A percentile compares a stretch with the other conserved stretches of the same genome.
Conservation (phyloP, 2,113 vertebrate species). For the Conger conger region DNA sequence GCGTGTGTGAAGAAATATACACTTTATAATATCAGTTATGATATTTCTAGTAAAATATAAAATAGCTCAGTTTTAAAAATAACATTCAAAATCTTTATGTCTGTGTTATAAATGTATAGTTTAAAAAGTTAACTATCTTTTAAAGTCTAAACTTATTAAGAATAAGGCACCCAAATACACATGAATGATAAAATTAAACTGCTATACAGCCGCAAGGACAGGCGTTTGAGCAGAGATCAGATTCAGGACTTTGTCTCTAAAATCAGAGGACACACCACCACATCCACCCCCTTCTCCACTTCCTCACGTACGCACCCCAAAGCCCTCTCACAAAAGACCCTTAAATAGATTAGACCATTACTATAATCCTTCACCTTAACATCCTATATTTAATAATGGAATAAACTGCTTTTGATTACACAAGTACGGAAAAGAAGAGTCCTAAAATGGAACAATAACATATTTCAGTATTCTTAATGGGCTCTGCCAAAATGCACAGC, state of each 20-base stretch:
- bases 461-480: conserved; percentile 18
- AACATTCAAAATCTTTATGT: not conserved
- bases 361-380: not conserved
- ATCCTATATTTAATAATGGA: not conserved
- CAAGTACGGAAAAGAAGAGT: not conserved
- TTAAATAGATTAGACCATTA: not conserved
- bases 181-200: not conserved
- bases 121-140: too few species aligned
- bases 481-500: conserved; percentile 18
- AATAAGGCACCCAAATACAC: not conserved
- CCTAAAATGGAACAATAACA: conserved; percentile 24
- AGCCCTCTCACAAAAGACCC: not conserved
- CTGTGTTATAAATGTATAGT: too few species aligned
- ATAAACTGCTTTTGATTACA: not conserved
- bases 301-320: not conserved
- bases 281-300: not conserved
- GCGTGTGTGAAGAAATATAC: too few species aligned
- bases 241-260: not conserved
- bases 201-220: not conserved
- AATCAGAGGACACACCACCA: not conserved
- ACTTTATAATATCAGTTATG: too few species aligned
- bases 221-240: not conserved
- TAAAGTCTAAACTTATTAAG: too few species aligned
- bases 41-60: not conserved
- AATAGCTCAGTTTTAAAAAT: not conserved